Conservation (phyloP, 2,888 invertebrate genomes). For the Tenthredo mesomela region DNA sequence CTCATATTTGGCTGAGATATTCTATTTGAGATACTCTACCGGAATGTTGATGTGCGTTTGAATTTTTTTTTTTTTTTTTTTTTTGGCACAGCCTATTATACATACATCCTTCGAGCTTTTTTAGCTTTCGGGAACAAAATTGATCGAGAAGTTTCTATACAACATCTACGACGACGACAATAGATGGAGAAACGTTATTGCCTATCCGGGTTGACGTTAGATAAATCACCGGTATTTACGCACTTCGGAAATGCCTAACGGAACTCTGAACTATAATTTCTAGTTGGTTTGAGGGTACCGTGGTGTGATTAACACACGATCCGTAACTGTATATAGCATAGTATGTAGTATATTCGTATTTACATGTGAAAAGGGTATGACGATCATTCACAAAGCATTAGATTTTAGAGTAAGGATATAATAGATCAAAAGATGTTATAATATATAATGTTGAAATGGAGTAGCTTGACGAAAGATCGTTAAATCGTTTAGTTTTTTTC, state of each 20-base stretch:
- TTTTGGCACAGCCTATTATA: too few species aligned
- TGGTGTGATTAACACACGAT: background rate
- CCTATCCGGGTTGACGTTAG: background rate
- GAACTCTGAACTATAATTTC: slow-evolving; percentile 44
- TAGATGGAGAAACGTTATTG: background rate
- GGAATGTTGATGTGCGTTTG: too few species aligned
- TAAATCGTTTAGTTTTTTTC: background rate
- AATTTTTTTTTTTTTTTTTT: too few species aligned
- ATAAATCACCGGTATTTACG: slow-evolving; percentile 32
- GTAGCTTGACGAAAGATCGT: background rate
- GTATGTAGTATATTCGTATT: too few species aligned
- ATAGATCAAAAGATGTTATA: too few species aligned
- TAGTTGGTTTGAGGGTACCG: slow-evolving; percentile 11
- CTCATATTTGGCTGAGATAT: too few species aligned
- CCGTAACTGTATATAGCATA: background rate
- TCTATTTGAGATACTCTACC: too few species aligned
- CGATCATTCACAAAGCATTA: slow-evolving; percentile 42
- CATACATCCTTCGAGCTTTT: background rate
- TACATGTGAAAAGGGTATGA: background rate
- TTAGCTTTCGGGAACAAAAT: background rate
- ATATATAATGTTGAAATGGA: too few species aligned
- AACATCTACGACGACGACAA: background rate
- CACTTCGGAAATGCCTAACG: slow-evolving; percentile 35
- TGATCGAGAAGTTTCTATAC: background rate
- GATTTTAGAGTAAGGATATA: slow-evolving; percentile 15